Conservation (phyloP, 2,113 vertebrate genomes). For the Megaceryle torquata region DNA sequence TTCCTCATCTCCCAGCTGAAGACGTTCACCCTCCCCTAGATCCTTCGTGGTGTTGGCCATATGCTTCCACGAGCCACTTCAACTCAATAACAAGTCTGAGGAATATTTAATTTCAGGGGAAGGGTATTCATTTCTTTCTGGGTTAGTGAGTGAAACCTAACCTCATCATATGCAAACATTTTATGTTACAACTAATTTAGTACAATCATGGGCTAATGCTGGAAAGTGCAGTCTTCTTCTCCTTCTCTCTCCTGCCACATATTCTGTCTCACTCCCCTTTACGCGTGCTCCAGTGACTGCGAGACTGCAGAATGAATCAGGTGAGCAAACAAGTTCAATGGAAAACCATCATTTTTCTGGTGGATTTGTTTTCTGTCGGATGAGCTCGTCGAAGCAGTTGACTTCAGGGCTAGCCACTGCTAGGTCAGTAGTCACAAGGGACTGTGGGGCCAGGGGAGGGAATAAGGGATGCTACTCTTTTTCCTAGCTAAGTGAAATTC, state of each 20-base stretch:
- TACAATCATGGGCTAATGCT: not conserved
- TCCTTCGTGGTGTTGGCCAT: not conserved
- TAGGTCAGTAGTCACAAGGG: not conserved
- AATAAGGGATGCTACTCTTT: not conserved
- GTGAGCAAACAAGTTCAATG: not conserved
- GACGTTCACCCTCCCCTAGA: not conserved
- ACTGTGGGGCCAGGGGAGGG: not conserved
- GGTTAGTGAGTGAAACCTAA: not conserved
- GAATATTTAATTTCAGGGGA: not conserved
- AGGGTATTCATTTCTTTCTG: not conserved
- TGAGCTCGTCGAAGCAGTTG: not conserved
- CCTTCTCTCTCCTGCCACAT: not conserved
- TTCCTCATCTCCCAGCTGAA: not conserved
- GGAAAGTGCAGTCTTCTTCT: not conserved
- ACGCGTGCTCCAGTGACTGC: not conserved
- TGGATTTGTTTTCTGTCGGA: not conserved
- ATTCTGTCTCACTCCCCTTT: not conserved
- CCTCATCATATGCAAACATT: not conserved
- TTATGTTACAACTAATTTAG: not conserved
- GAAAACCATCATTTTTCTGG: not conserved
- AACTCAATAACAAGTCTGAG: not conserved
- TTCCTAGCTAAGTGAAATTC: not conserved
- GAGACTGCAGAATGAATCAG: not conserved
- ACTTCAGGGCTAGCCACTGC: not conserved
- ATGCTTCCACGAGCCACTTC: not conserved